Evolutionary conservation across 2,888 invertebrate species (phyloP).

Genomic region (Hoplodrina ambigua): DNA sequence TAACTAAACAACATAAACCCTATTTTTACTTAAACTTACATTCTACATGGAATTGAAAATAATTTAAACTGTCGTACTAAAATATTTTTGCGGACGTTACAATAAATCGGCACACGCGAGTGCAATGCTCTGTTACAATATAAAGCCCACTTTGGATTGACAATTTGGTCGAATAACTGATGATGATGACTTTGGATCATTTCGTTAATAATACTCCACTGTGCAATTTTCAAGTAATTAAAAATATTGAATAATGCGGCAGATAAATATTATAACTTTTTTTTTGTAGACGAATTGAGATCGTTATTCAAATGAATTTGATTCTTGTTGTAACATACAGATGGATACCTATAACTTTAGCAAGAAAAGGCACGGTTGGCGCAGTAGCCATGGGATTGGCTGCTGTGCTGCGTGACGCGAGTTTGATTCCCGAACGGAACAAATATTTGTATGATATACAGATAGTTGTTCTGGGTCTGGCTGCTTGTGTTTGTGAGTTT

Average conservation of each 20-base stretch:
- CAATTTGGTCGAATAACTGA: slow-evolving; percentile 23
- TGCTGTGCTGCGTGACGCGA: too few species aligned
- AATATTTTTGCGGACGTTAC: slow-evolving; percentile 67
- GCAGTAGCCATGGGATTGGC: too few species aligned
- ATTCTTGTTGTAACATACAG: background rate
- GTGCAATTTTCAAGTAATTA: slow-evolving; percentile 11
- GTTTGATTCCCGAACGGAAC: too few species aligned
- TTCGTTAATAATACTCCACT: slow-evolving; percentile 12
- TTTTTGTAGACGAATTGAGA: background rate
- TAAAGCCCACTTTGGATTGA: slow-evolving; percentile 29
- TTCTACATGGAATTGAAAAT: slow-evolving; percentile 10
- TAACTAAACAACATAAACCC: too few species aligned
- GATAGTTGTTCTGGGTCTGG: too few species aligned
- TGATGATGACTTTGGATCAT: slow-evolving; percentile 26
- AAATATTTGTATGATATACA: too few species aligned
- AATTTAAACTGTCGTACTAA: slow-evolving; percentile 11
- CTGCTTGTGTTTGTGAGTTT: too few species aligned
- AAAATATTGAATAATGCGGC: slow-evolving; percentile 13
- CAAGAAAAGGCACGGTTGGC: too few species aligned
- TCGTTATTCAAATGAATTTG: background rate
- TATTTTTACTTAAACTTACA: background rate
- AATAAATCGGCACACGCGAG: slow-evolving; percentile 63
- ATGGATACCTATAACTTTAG: too few species aligned
- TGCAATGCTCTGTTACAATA: slow-evolving; percentile 61
- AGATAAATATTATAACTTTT: background rate